Evolutionary conservation across 2,797 vertebrate species (phyloP).

Genomic region (Octomys mimax): DNA sequence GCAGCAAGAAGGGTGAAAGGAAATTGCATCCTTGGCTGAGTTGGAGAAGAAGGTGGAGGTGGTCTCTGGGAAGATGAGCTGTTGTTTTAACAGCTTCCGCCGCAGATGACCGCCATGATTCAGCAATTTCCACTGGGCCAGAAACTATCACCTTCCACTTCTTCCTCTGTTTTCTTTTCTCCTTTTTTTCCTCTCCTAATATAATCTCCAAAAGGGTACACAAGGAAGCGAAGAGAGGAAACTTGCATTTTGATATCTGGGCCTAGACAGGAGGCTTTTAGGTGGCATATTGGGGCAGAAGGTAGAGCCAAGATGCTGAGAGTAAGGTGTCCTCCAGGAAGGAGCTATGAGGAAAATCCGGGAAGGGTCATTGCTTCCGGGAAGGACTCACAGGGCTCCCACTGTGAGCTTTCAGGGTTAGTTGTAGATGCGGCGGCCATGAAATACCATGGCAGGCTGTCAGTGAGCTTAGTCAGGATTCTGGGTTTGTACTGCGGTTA

Average conservation of each 20-base stretch:
- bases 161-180: not conserved
- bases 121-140: no score
- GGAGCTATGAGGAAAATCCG: slow-evolving; percentile 75
- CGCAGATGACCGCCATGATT: no score
- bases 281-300: not conserved
- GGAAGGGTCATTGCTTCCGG: slow-evolving; percentile 77
- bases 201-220: accelerated
- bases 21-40: no score
- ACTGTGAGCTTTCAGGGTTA: slow-evolving; percentile 72
- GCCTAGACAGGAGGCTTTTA: not conserved
- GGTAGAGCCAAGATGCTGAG: slow-evolving; percentile 50
- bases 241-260: not conserved
- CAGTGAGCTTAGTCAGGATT: slow-evolving; percentile 78
- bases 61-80: no score
- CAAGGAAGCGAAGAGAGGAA: not conserved
- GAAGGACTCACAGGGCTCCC: slow-evolving; percentile 75
- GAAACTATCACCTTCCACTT: not conserved
- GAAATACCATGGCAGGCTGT: slow-evolving; percentile 76
- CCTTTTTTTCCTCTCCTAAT: no score
- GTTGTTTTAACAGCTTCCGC: no score
- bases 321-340: slow-evolving; percentile 75
- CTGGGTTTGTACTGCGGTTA: slow-evolving; percentile 64
- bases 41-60: no score
- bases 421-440: slow-evolving; percentile 79
- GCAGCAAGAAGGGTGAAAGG: no score